Evolutionary conservation across 64 coral and sea anemone genomes (phyloP).

Genomic region (Porites lutea): DNA sequence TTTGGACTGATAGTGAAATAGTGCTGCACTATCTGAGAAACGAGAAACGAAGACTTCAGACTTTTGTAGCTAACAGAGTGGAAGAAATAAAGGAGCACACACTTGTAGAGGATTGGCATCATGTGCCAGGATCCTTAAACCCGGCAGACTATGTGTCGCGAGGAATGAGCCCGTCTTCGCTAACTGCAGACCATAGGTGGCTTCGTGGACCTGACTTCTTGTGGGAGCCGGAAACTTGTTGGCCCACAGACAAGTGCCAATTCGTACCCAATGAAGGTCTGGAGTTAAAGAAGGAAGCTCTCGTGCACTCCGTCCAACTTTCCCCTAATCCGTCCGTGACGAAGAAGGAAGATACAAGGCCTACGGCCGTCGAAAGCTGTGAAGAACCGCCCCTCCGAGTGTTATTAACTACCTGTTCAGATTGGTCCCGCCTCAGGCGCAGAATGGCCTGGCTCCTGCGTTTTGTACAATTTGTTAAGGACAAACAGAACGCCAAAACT

Average conservation of each 20-base stretch:
- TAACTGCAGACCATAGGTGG: constrained; percentile 23
- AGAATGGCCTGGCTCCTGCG: constrained; percentile 30
- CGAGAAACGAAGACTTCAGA: not conserved
- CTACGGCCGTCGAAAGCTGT: not conserved
- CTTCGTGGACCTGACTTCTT: constrained; percentile 48
- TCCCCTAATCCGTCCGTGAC: not conserved
- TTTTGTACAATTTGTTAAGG: not conserved
- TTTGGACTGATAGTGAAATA: constrained; percentile 33
- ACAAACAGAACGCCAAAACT: not conserved
- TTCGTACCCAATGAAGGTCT: not conserved
- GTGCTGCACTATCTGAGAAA: constrained; percentile 21
- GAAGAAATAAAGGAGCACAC: constrained; percentile 21
- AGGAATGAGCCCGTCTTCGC: constrained; percentile 10
- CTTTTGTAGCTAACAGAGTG: constrained; percentile 21
- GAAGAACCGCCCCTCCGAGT: not conserved
- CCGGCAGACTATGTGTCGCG: constrained; percentile 45
- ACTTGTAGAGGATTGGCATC: not conserved
- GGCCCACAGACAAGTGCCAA: not conserved
- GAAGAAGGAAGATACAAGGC: not conserved
- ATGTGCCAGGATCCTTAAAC: constrained; percentile 40
- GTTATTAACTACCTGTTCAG: not conserved
- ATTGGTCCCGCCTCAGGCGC: constrained; percentile 22
- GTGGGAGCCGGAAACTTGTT: not conserved
- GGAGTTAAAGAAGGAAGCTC: constrained; percentile 27
- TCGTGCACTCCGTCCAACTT: not conserved